Base-by-base conservation (phyloP, 2,888 invertebrate genomes). In the Ennomos erosarius region DNA sequence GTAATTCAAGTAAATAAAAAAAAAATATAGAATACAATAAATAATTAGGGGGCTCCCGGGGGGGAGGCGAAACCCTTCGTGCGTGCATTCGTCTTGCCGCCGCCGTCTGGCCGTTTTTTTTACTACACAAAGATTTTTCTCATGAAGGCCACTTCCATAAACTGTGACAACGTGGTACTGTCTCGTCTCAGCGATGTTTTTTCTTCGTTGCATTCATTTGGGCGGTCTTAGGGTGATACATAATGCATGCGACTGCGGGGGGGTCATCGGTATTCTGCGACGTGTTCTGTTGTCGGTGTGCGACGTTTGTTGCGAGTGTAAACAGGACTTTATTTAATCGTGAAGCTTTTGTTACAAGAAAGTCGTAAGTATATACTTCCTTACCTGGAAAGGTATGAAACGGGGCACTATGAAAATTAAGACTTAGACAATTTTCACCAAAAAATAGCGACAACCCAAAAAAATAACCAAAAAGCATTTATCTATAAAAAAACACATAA, bases 161-260 rank as follows among this genome's bases (percentile, higher is more conserved):
- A 13, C 33, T 35, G 54, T 58, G 60, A 39, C 12, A 38, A 36
- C 13, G 11, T 16, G 53, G 42, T 52, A 65, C 55, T 50, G 65
- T 69, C 64, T 70, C 64, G 59, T 72, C 70, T 54, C 38, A 33
- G 70, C 66, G 78, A 80, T 83, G 84, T 88, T 89, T 88, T 87
- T 87, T 84, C 84, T 80, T 48, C 56, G 83, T 79, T 90, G 90
- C 90, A 90, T 91, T 90, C 87, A 88, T 89, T 88, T 88, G 79
- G 84, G 79, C 78, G 82, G 87, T 83, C 85, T 90, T 89, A 87
- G 84, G 78, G 69, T 75, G 76, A 90, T 90, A 88, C 88, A 91
- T 91, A 90, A 91, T 91, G 90, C 90, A 91, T 90, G 81, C 76
- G 73, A 74, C 79, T 65, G 68, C 75, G 77, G 84, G 87, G 87